A percentile compares a stretch with the other conserved stretches of the same genome.
Conservation (phyloP, 35 echinoderm and acorn worm species). For the Ophioderma brevispina region DNA sequence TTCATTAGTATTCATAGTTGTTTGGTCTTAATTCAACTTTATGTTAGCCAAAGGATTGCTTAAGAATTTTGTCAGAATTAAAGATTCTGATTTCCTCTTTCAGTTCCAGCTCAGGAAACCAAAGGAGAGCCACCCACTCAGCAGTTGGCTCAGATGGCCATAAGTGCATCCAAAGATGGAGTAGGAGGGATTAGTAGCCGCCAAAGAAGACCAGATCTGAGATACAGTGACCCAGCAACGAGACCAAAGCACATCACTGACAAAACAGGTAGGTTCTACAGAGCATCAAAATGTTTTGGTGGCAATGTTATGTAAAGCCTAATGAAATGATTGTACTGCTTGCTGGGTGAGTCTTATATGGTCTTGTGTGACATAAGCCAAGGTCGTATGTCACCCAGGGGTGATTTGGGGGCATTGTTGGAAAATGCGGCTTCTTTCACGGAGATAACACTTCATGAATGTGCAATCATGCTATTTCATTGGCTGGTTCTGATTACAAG, state of each 20-base stretch:
- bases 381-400: neutral
- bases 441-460: neutral
- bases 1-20: too few species aligned
- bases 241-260: constrained; percentile 32
- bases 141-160: constrained; percentile 53
- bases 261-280: constrained; percentile 47
- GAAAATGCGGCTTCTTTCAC: neutral
- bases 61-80: too few species aligned
- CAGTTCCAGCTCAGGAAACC: neutral
- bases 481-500: too few species aligned
- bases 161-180: constrained; percentile 18
- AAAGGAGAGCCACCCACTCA: constrained; percentile 27
- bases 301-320: neutral
- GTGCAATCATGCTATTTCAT: too few species aligned
- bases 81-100: too few species aligned
- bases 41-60: too few species aligned
- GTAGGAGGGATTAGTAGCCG: constrained; percentile 41
- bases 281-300: neutral
- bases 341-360: too few species aligned
- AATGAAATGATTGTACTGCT: too few species aligned
- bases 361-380: neutral
- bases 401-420: neutral
- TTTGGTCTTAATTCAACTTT: too few species aligned
- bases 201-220: neutral
- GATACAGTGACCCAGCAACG: constrained; percentile 38